A percentile compares a stretch with the other conserved stretches of the same genome.
Evolutionary conservation across 2,113 vertebrate species (phyloP).

Genomic region (Nothobranchius furzeri): DNA sequence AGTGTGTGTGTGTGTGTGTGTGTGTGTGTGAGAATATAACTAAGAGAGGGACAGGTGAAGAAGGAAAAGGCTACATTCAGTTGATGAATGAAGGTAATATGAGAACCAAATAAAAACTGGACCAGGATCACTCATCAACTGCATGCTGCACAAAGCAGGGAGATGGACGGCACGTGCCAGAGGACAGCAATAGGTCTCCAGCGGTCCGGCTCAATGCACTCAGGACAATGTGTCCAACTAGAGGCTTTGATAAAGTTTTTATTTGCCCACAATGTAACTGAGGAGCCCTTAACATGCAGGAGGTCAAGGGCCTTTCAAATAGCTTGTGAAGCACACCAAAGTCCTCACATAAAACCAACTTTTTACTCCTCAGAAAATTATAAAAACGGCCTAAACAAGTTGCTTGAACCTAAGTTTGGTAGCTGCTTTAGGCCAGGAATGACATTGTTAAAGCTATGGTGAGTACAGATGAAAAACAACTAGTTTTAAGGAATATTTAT

Average conservation of each 20-base stretch:
- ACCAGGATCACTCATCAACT: conserved; percentile 16
- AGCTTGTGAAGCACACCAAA: neutral
- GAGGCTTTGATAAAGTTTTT: conserved; percentile 68
- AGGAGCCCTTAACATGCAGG: conserved; percentile 30
- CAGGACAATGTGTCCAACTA: conserved; percentile 49
- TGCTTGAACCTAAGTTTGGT: no score
- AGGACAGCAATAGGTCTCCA: conserved; percentile 25
- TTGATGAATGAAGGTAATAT: conserved; percentile 25
- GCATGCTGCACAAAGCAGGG: conserved; percentile 35
- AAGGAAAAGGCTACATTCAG: conserved; percentile 2
- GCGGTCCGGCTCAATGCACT: conserved; percentile 35
- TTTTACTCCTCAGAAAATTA: no score
- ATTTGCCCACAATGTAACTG: conserved; percentile 45
- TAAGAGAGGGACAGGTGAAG: neutral
- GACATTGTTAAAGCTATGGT: no score
- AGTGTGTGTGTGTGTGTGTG: no score
- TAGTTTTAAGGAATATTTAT: no score
- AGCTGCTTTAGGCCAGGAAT: no score
- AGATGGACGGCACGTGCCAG: conserved; percentile 41
- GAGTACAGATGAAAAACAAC: no score
- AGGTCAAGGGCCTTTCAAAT: conserved; percentile 52
- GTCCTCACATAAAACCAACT: no score
- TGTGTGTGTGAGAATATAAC: neutral
- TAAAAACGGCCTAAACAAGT: no score
- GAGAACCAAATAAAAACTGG: conserved; percentile 13